Evolutionary conservation across 2,888 invertebrate species (phyloP).

Genomic region (Selenia dentaria): DNA sequence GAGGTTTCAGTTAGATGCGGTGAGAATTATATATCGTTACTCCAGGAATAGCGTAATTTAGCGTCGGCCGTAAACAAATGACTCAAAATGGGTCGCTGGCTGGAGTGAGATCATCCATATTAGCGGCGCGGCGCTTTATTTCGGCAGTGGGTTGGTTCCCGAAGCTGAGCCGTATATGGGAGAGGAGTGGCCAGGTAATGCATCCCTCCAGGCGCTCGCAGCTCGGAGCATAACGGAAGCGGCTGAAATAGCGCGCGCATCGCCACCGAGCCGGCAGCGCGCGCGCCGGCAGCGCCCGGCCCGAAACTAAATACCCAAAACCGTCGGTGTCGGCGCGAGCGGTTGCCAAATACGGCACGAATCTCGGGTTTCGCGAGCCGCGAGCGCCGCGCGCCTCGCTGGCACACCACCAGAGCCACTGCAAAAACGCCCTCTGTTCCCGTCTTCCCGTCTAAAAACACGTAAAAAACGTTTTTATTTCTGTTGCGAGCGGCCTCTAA

Average conservation of each 20-base stretch:
- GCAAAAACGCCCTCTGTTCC: constrained; percentile 72
- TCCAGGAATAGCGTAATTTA: constrained; percentile 9
- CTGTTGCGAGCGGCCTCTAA: constrained; percentile 80
- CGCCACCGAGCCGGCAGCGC: constrained; percentile 37
- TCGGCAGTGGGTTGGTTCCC: constrained; percentile 6
- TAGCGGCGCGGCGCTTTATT: constrained; percentile 21
- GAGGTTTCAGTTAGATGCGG: too few relatives aligned
- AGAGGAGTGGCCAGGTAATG: constrained; percentile 22
- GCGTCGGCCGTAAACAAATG: constrained; percentile 16
- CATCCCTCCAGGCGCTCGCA: constrained; percentile 23
- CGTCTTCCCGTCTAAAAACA: constrained; percentile 80
- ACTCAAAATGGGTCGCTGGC: constrained; percentile 25
- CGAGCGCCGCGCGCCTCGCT: constrained; percentile 52
- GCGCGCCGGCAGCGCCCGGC: constrained; percentile 38
- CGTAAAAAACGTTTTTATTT: constrained; percentile 83
- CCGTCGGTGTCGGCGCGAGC: constrained; percentile 63
- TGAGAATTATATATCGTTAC: neutral
- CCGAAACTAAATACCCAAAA: constrained; percentile 80
- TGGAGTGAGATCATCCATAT: constrained; percentile 26
- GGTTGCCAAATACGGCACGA: constrained; percentile 80
- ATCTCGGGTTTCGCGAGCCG: constrained; percentile 77
- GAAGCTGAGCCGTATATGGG: constrained; percentile 25
- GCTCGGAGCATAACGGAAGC: constrained; percentile 55
- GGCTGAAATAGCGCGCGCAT: constrained; percentile 57
- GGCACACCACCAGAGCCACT: constrained; percentile 63